These are phyloP conservation scores for Bombus vancouverensis DNA, from an alignment of 1,140 invertebrate genomes.

Conservation along the genomic window DNA sequence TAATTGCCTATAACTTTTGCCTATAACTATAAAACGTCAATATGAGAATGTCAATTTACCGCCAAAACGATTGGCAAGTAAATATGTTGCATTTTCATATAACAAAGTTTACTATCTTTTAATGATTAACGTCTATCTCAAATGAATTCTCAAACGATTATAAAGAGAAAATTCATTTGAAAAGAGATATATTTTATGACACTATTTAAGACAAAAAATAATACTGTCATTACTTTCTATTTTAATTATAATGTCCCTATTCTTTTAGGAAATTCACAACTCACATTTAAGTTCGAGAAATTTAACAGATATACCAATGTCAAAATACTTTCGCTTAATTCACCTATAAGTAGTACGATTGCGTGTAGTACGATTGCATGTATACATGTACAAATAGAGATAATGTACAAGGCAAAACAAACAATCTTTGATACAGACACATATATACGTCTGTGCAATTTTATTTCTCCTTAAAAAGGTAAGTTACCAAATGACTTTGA, in stretches of 20 bases:
- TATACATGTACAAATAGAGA: conserved; percentile 11
- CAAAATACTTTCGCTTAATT: not conserved
- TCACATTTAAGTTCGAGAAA: not conserved
- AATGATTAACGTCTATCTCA: not conserved
- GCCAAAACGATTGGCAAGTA: no score
- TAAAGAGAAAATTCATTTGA: no score
- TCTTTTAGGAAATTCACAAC: not conserved
- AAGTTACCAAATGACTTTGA: conserved; percentile 17
- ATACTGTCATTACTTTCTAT: not conserved
- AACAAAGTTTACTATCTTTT: not conserved
- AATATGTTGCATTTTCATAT: not conserved
- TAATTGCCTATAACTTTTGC: not conserved
- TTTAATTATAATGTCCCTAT: not conserved
- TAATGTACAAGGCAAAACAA: conserved; percentile 38
- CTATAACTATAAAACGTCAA: not conserved
- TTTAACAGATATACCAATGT: not conserved
- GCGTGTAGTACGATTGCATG: not conserved
- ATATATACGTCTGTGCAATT: not conserved
- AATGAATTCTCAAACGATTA: not conserved
- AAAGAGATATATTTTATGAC: not conserved
- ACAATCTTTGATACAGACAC: not conserved
- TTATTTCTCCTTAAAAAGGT: conserved; percentile 23
- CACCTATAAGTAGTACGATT: not conserved
- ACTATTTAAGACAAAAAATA: not conserved
- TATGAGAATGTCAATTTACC: not conserved